Conservation (phyloP, 2,888 invertebrate species). For the Lingula anatina region DNA sequence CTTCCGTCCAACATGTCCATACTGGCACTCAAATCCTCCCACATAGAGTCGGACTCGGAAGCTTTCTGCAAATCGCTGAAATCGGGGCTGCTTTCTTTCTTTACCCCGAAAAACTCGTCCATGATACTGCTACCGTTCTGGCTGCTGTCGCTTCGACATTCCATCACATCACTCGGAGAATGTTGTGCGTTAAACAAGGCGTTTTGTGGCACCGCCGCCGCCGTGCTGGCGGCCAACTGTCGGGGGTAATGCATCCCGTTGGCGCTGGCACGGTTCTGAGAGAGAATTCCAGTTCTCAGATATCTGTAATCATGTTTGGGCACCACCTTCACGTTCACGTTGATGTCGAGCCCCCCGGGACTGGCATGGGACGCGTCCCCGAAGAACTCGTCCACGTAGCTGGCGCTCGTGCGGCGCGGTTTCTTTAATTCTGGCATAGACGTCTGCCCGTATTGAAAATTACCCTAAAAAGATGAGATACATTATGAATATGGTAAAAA, state of each 20-base stretch:
- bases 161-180: too few species aligned
- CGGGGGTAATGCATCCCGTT: slow-evolving; percentile 4
- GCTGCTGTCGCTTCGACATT: neutral
- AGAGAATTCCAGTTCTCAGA: too few species aligned
- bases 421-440: too few species aligned
- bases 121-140: neutral
- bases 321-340: slow-evolving; percentile 2
- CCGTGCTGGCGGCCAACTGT: slow-evolving; percentile 2
- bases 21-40: slow-evolving; percentile 38
- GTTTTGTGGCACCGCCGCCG: slow-evolving; percentile 4
- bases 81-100: slow-evolving; percentile 10
- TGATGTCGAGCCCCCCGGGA: slow-evolving; percentile 1
- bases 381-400: slow-evolving; percentile 66
- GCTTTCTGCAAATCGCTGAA: too few species aligned
- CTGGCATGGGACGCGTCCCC: slow-evolving; percentile 21
- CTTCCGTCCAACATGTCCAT: slow-evolving; percentile 29
- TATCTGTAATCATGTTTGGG: too few species aligned
- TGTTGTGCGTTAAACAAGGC: too few species aligned
- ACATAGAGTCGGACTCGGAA: slow-evolving; percentile 26
- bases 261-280: slow-evolving; percentile 9
- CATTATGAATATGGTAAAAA: too few species aligned
- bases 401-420: slow-evolving; percentile 62
- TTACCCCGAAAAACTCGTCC: neutral
- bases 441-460: too few species aligned
- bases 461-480: too few species aligned